A percentile compares a stretch with the other conserved stretches of the same genome.
Conservation (phyloP, 2,113 vertebrate species). For the Saguinus midas region DNA sequence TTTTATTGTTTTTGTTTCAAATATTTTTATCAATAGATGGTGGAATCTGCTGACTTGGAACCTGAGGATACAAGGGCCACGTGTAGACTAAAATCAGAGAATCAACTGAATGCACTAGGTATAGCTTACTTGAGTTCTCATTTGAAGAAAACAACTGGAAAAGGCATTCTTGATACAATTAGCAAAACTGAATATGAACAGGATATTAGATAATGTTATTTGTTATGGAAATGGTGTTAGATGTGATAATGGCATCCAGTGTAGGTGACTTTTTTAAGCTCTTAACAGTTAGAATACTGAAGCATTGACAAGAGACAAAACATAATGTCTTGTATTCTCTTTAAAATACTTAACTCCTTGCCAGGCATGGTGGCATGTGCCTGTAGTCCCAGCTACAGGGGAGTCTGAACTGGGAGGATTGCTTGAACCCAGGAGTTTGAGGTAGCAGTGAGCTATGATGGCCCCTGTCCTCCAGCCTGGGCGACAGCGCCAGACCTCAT, state of each 20-base stretch:
- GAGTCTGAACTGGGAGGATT: no score
- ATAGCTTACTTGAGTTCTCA: no score
- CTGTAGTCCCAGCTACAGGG: no score
- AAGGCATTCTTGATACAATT: background rate
- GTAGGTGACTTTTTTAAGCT: background rate
- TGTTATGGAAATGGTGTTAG: background rate
- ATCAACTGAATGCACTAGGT: no score
- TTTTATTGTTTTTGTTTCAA: background rate
- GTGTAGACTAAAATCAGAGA: no score
- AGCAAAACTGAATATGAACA: background rate
- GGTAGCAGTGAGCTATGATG: no score
- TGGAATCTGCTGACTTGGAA: no score
- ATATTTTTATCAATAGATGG: background rate
- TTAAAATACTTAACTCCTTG: constrained; percentile 17
- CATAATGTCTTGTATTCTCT: background rate
- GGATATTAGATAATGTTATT: background rate
- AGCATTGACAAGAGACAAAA: background rate
- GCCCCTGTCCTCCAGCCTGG: no score
- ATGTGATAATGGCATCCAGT: background rate
- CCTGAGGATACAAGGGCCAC: no score
- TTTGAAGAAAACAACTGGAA: background rate
- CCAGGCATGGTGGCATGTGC: no score
- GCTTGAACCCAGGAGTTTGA: no score
- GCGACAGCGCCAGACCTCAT: no score
- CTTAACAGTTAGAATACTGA: background rate